A percentile compares a stretch with the other conserved stretches of the same genome.
Conservation (phyloP, 2,797 vertebrate species). For the Pyrocephalus nanus region DNA sequence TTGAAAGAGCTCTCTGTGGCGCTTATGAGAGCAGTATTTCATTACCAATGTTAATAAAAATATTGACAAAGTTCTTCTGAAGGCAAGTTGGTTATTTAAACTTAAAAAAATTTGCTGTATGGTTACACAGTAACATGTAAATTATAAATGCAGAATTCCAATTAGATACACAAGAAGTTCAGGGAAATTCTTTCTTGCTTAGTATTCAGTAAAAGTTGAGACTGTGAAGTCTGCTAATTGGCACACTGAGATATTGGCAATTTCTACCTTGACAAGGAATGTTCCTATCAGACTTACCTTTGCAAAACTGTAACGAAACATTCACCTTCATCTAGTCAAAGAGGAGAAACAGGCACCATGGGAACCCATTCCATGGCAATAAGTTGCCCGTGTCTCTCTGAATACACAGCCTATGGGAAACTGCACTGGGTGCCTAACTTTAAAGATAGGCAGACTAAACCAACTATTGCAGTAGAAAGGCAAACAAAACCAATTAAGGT, state of each 20-base stretch:
- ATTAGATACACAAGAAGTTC: not conserved
- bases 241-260: not conserved
- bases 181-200: not conserved
- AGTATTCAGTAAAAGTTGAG: not conserved
- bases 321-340: not conserved
- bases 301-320: not conserved
- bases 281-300: not conserved
- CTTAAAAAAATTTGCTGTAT: not conserved
- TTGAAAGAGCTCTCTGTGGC: not conserved
- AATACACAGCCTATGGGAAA: not conserved
- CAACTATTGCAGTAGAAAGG: not conserved
- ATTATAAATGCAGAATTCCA: not conserved
- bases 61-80: not conserved
- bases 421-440: not conserved
- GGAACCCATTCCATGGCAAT: not conserved
- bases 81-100: not conserved
- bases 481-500: not conserved
- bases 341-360: not conserved
- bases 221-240: not conserved
- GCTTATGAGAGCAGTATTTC: not conserved
- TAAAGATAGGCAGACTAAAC: not conserved
- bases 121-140: not conserved
- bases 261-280: not conserved
- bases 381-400: fast-evolving
- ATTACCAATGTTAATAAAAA: not conserved